Evolutionary conservation across 2,113 vertebrate species (phyloP), one percentile per base, ranked within the genome.

Genomic region (Gallinago undulata): DNA sequence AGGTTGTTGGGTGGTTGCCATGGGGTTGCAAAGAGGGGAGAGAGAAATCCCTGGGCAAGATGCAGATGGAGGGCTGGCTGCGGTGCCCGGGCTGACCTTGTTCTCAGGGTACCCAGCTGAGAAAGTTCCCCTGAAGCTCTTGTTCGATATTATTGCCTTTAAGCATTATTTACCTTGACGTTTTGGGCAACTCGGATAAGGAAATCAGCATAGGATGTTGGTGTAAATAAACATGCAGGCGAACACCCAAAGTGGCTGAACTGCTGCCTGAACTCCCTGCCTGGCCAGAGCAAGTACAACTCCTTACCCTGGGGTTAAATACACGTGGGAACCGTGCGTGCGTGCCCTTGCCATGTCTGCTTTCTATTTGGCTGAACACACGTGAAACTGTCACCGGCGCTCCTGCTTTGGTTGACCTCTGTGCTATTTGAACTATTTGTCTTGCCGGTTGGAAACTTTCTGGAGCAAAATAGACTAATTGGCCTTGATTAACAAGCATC

Each of bases 401-500:
- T 87, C 96, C 91, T 55, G 90, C 93, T 89, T 96, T 82, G 62
- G 50, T 94, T 97, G 96, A 97, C 95, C 94, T 93, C 87, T 93
- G 79, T 64, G 93, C 70, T 84, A 87, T 95, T 90, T 93, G 94
- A 93, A 95, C 94, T 93, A 96, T 97, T 97, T 97, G 91, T 97
- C 94, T 94, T 94, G 94, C 91, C 10, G 25, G 80, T 97, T 97
- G 95, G 94, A 96, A 92, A 95, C 95, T 96, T 97, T 96, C 95
- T 95, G 95, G 95, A 95, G 97, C 93, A 95, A 97, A 96, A 95
- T 48, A 93, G 94, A 76, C 84, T 96, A 97, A 97, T 97, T 96
- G 95, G 93, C 97, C 94, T 96, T 97, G 96, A 97, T 97, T 96
- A 97, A 96, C 95, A 95, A 94, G 94, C 95, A 96, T 97, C 95